Evolutionary conservation across 2,113 vertebrate genomes (phyloP), one percentile per base, ranked within the genome.

Genomic region (Hyperopisus bebe): DNA sequence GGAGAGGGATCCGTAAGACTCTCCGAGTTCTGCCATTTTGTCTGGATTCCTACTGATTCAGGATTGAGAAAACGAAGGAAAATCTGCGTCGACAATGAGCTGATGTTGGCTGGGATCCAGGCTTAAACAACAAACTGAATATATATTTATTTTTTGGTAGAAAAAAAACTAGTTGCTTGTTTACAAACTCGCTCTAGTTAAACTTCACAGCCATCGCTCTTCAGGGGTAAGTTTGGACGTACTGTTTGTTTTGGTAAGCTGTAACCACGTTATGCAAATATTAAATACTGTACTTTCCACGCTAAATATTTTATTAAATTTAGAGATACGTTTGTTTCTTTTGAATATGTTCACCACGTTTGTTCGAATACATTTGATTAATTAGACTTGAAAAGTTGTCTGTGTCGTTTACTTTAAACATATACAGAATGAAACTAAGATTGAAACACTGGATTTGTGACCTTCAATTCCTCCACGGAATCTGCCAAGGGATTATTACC

Each of bases 21-120:
- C 95, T 93, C 91, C 92, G 74, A 94, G 47, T 82, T 94, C 95
- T 96, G 95, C 95, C 95, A 96, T 96, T 95, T 96, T 96, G 95
- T 94, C 91, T 66, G 70, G 44, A 31, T 53, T 87, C 17, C 85
- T 86, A 47, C 77, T 35, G 88, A 80, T 35, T 55, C 48, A 48
- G 35, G 35, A 86, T 39, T 48, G 13, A 86, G 89, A 48, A 50
- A 86, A 90, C 82, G 83, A 50, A 89, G 46, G 24, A 46, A 51
- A 42, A 86, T 39, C 82, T 87, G 55, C 55, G 17, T 90, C 89
- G 19, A 91, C 84, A 88, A 95, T 94, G 95, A 91, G 89, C 89
- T 88, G 91, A 91, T 85, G 44, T n/a, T 55, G 7, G 66, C 48
- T 19, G n/a, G 55, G 5, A 46, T 31, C 0, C 82, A 47, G 82